phyloP scores from a whole-genome alignment of 1,140 invertebrate genomes.

The Heliothis virescens region DNA sequence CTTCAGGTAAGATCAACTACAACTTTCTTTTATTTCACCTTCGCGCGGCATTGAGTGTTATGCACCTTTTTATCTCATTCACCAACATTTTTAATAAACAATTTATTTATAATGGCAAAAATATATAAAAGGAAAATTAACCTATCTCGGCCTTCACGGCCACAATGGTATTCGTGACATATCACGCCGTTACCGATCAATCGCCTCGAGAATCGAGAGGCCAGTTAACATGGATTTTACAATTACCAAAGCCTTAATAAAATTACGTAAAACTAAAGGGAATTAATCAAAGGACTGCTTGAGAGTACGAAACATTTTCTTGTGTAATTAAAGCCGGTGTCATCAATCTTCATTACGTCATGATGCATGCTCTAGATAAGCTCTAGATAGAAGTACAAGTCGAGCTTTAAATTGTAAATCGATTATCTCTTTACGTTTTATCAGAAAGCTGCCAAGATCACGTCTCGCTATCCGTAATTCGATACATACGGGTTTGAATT shows the following conservation, averaged over 20 bases:
- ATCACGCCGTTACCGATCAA: constrained; percentile 23
- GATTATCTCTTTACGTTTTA: not conserved
- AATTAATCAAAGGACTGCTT: constrained; percentile 13
- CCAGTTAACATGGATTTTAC: constrained; percentile 12
- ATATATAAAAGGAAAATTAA: constrained; percentile 12
- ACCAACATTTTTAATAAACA: not conserved
- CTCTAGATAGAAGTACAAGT: not conserved
- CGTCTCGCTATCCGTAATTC: not conserved
- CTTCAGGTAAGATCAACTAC: constrained; percentile 83
- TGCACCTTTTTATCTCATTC: not conserved
- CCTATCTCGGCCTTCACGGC: not conserved
- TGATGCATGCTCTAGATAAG: not conserved
- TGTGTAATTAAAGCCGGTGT: constrained; percentile 16
- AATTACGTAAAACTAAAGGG: constrained; percentile 8
- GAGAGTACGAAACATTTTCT: constrained; percentile 1
- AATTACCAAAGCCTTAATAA: constrained; percentile 22
- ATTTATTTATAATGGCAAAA: constrained; percentile 1
- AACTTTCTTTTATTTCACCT: constrained; percentile 27
- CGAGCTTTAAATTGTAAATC: not conserved
- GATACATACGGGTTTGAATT: too few relatives aligned
- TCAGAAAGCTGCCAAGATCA: not conserved
- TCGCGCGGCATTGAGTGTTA: not conserved
- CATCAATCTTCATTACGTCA: constrained; percentile 27
- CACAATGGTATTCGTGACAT: constrained; percentile 35
- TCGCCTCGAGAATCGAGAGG: constrained; percentile 15